phyloP scores from a whole-genome alignment of 2,888 invertebrate species.

The Archips xylosteana region DNA sequence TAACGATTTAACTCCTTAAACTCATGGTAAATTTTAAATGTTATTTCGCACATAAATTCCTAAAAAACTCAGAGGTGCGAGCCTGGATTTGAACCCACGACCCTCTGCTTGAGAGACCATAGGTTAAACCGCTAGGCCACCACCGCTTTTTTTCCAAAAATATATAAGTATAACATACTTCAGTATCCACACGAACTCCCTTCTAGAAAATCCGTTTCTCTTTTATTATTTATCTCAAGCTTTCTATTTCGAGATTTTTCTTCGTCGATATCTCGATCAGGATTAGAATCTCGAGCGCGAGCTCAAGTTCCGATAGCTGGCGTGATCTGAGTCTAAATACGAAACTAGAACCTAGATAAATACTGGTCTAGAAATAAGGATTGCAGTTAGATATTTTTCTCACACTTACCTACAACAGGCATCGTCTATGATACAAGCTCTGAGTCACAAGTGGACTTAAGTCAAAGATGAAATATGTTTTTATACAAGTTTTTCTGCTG shows the following conservation, averaged over 20 bases:
- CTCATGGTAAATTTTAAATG: no score
- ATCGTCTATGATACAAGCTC: background rate
- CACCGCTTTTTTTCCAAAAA: background rate
- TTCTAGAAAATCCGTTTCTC: slow-evolving; percentile 12
- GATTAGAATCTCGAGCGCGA: slow-evolving; percentile 41
- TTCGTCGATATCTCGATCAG: slow-evolving; percentile 30
- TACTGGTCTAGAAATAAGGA: slow-evolving; percentile 20
- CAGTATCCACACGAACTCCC: background rate
- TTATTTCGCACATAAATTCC: no score
- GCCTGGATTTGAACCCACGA: no score
- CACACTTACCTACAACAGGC: slow-evolving; percentile 1
- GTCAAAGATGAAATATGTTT: background rate
- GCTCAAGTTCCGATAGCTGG: slow-evolving; percentile 20
- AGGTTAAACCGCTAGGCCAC: no score
- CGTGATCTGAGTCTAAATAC: slow-evolving; percentile 32
- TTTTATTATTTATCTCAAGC: slow-evolving; percentile 34
- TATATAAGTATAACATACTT: background rate
- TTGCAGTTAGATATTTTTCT: slow-evolving; percentile 16
- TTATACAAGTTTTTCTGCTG: no score
- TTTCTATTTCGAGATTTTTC: slow-evolving; percentile 40
- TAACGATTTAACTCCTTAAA: no score
- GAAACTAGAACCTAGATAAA: slow-evolving; percentile 27
- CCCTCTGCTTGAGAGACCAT: no score
- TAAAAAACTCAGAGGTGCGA: no score
- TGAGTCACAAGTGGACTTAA: background rate